A percentile compares a stretch with the other conserved stretches of the same genome.
These are phyloP conservation scores for Ceuthmochares aereus DNA, from an alignment of 2,113 vertebrate genomes.

Conservation along the genomic window DNA sequence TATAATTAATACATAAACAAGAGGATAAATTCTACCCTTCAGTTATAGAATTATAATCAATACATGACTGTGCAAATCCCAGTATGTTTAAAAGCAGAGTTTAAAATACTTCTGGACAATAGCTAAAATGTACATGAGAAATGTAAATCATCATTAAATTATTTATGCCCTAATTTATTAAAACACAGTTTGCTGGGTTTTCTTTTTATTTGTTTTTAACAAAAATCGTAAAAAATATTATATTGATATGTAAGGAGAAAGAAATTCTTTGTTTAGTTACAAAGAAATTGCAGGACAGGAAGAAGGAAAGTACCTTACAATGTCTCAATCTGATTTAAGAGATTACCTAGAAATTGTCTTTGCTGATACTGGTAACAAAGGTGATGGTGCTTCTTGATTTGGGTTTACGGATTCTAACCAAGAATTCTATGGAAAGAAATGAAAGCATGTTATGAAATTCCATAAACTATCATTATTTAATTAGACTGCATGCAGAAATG, in stretches of 20 bases:
- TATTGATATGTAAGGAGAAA: not conserved
- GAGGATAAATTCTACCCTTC: slow-evolving; percentile 25
- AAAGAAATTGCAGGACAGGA: not conserved
- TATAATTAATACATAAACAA: slow-evolving; percentile 43
- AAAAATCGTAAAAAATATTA: not conserved
- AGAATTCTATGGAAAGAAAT: not conserved
- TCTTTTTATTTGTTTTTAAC: slow-evolving; percentile 25
- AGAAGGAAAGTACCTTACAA: not conserved
- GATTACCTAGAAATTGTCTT: not conserved
- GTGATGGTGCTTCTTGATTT: not conserved
- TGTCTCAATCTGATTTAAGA: not conserved
- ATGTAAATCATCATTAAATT: slow-evolving; percentile 18
- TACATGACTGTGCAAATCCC: slow-evolving; percentile 46
- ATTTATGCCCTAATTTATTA: slow-evolving; percentile 28
- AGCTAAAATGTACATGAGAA: slow-evolving; percentile 36
- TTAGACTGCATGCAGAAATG: not conserved
- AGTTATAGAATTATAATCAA: slow-evolving; percentile 54
- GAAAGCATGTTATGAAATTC: not conserved
- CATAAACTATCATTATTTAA: not conserved
- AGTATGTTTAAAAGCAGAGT: slow-evolving; percentile 25
- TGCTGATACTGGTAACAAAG: not conserved
- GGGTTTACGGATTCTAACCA: not conserved
- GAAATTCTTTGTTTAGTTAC: not conserved
- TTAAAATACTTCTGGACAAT: slow-evolving; percentile 36
- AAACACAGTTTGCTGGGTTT: not conserved